These are phyloP conservation scores for Trypoxylus dichotomus DNA, from an alignment of 1,140 invertebrate genomes.

Conservation along the genomic window DNA sequence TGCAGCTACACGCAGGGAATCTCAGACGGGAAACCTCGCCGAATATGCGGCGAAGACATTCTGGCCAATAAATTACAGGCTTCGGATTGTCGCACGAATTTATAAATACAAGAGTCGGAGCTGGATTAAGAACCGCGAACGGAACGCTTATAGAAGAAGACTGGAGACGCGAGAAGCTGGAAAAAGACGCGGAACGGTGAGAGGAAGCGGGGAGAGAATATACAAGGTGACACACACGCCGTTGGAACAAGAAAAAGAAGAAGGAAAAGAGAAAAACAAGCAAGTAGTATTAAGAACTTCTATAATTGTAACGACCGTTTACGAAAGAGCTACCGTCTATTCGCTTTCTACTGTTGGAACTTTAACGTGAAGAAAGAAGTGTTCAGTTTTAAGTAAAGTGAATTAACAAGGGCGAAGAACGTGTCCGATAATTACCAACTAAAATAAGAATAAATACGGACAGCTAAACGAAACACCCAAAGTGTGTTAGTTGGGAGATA, in stretches of 20 bases:
- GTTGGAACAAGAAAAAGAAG: neutral
- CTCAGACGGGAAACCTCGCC: conserved; percentile 36
- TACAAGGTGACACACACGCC: conserved; percentile 9
- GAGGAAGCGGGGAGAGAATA: neutral
- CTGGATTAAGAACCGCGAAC: conserved; percentile 27
- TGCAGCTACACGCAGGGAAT: conserved; percentile 31
- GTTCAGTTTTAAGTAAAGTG: no score
- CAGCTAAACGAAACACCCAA: no score
- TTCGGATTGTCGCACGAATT: conserved; percentile 33
- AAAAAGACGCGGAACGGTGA: neutral
- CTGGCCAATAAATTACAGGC: conserved; percentile 36
- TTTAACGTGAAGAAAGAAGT: neutral
- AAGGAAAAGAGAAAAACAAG: neutral
- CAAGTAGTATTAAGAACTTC: neutral
- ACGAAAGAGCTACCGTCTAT: neutral
- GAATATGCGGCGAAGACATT: conserved; percentile 36
- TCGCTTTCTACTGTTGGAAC: neutral
- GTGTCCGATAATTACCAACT: no score
- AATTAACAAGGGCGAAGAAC: no score
- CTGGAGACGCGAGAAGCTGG: neutral
- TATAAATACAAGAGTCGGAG: conserved; percentile 30
- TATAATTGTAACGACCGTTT: neutral
- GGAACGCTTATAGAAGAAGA: neutral
- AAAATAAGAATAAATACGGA: no score
- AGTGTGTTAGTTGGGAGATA: no score